Percentiles rank a stretch among this genome's conserved stretches.
Evolutionary conservation across 2,888 invertebrate species (phyloP).

Genomic region (Cancer borealis): DNA sequence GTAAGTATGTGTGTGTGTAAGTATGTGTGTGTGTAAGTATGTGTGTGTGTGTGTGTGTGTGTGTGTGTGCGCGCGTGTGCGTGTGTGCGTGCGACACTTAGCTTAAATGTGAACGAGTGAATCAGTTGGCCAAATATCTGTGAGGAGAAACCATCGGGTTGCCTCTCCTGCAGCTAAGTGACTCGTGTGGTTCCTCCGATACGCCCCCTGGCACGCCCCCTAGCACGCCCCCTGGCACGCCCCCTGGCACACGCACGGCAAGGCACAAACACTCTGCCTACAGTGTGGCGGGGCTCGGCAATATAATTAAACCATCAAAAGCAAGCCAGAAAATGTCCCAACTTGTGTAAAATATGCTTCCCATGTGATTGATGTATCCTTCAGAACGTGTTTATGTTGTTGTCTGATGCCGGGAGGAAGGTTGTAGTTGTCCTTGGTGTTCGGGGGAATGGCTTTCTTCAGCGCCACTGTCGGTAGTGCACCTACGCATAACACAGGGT

Average conservation of each 20-base stretch:
- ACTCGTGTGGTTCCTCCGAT: neutral
- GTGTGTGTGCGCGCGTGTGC: conserved; percentile 31
- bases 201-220: neutral
- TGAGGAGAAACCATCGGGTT: neutral
- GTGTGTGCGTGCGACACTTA: neutral
- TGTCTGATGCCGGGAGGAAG: neutral
- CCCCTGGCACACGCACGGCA: neutral
- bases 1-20: neutral
- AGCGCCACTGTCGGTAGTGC: conserved; percentile 14
- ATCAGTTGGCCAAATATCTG: conserved; percentile 25
- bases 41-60: conserved; percentile 30
- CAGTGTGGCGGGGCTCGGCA: neutral
- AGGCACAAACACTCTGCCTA: neutral
- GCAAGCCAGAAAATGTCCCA: neutral
- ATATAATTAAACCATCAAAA: neutral
- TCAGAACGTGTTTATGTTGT: neutral
- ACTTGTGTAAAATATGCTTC: neutral
- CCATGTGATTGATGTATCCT: neutral
- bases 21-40: neutral
- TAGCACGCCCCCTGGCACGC: neutral
- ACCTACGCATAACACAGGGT: neutral
- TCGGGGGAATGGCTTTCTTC: neutral
- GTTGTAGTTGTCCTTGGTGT: neutral
- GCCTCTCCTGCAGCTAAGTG: conserved; percentile 12
- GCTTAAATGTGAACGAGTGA: neutral